Base-by-base conservation (phyloP, 2,888 invertebrate genomes). In the Metopia argyrocephala region DNA sequence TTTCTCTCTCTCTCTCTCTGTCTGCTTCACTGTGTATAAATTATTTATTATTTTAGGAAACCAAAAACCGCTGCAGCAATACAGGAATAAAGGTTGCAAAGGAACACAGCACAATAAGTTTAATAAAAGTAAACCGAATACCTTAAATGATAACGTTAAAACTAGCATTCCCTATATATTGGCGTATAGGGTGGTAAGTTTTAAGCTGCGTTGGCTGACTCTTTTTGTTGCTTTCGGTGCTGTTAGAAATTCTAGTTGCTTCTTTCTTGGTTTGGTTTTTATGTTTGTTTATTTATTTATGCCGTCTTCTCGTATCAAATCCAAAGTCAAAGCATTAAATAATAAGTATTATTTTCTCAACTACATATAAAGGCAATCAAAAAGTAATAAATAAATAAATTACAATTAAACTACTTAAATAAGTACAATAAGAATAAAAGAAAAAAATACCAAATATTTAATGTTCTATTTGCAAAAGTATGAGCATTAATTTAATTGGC, bases 261-360 rank as follows among this genome's bases (percentile, higher is more conserved):
- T n/a, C n/a, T n/a, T n/a, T n/a, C n/a, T n/a, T n/a, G n/a, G n/a
- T n/a, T n/a, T n/a, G n/a, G n/a, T n/a, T n/a, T n/a, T n/a, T n/a
- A n/a, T 27, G 9, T 20, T 56, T 45, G 23, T 23, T 38, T n/a
- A 27, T 74, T 7, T 28, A 76, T 52, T 46, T 65, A 71, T 57
- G 52, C 48, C 38, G n/a, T 66, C 65, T 48, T 57, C 66, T 61
- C 61, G 27, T 56, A n/a, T n/a, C n/a, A n/a, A n/a, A n/a, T n/a
- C 48, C 38, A 56, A 76, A 70, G 69, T 75, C 69, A 79, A 65
- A 21, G 61, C 70, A 75, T 79, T 70, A 75, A 75, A 66, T 76
- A 66, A 76, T 61, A 75, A 31, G 70, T 70, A 75, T 75, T 75
- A 75, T 70, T 75, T 75, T 64, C 54, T 56, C 48, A 79, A 61